These are phyloP conservation scores for Tenebrio molitor DNA, from an alignment of 1,140 invertebrate genomes.

Conservation along the genomic window DNA sequence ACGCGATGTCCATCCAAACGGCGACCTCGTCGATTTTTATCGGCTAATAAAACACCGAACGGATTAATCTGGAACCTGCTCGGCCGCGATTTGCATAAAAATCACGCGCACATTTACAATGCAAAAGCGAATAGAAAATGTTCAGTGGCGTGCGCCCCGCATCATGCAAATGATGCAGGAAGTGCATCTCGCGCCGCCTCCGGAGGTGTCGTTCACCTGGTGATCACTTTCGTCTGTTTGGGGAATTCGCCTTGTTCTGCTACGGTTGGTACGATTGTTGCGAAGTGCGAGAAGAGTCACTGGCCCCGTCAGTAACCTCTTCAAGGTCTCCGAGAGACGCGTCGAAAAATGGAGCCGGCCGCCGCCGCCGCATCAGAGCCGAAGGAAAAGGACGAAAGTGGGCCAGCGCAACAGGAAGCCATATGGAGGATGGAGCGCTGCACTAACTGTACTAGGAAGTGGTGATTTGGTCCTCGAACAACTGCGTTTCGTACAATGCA, in stretches of 20 bases:
- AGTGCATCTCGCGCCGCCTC: not conserved
- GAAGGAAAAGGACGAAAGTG: too few species aligned
- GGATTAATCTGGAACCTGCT: not conserved
- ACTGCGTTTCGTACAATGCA: too few species aligned
- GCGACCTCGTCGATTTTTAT: not conserved
- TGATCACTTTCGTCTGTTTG: slow-evolving; percentile 25
- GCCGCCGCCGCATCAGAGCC: too few species aligned
- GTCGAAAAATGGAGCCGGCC: not conserved
- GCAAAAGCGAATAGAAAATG: not conserved
- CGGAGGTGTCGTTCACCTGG: slow-evolving; percentile 9
- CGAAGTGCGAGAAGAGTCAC: slow-evolving; percentile 31
- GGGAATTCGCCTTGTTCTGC: not conserved
- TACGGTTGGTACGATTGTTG: slow-evolving; percentile 27
- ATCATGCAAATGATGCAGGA: slow-evolving; percentile 28
- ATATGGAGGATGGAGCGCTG: not conserved
- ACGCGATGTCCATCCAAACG: too few species aligned
- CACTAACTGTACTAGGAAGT: not conserved
- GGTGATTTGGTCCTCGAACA: too few species aligned
- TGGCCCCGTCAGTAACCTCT: slow-evolving; percentile 56
- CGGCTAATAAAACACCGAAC: not conserved
- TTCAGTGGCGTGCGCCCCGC: not conserved
- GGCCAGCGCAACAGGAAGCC: too few species aligned
- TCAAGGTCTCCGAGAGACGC: slow-evolving; percentile 48
- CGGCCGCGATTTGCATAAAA: slow-evolving; percentile 24
- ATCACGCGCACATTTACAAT: slow-evolving; percentile 19